Percentiles rank a stretch among this genome's conserved stretches.
These are phyloP conservation scores for Coelopa frigida DNA, from an alignment of 1,140 invertebrate genomes.

Conservation along the genomic window DNA sequence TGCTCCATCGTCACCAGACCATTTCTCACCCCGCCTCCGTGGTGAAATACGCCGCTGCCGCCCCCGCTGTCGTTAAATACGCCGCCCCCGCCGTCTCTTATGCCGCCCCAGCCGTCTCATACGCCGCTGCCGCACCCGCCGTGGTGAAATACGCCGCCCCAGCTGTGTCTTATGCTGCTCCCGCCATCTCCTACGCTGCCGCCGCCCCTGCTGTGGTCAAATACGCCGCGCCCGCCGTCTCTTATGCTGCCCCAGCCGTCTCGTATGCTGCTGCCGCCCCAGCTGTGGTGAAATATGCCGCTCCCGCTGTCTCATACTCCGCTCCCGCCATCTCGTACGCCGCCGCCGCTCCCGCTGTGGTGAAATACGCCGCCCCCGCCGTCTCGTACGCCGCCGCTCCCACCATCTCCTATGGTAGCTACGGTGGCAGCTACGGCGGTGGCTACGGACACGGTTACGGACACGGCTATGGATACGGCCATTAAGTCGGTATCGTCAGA, in stretches of 20 bases:
- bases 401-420: conserved; percentile 6
- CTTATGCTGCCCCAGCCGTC: conserved; percentile 24
- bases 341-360: background rate
- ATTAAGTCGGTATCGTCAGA: too few species aligned
- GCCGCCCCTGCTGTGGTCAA: too few species aligned
- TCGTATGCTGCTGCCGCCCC: conserved; percentile 6
- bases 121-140: conserved; percentile 23
- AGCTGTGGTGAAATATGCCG: conserved; percentile 10
- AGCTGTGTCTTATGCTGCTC: conserved; percentile 21
- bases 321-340: conserved; percentile 6
- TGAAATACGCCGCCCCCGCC: conserved; percentile 7
- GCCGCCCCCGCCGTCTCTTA: conserved; percentile 13
- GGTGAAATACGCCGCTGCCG: conserved; percentile 15
- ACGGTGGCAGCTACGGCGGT: conserved; percentile 3
- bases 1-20: conserved; percentile 13
- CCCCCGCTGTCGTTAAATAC: conserved; percentile 14
- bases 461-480: conserved; percentile 1
- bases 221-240: conserved; percentile 24
- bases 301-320: conserved; percentile 4
- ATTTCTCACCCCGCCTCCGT: conserved; percentile 7
- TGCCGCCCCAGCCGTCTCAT: conserved; percentile 20
- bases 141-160: conserved; percentile 30
- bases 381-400: conserved; percentile 11
- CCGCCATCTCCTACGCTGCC: conserved; percentile 6
- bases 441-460: conserved; percentile 7